These are phyloP conservation scores for Drepana falcataria DNA, from an alignment of 2,888 invertebrate genomes.

Conservation along the genomic window DNA sequence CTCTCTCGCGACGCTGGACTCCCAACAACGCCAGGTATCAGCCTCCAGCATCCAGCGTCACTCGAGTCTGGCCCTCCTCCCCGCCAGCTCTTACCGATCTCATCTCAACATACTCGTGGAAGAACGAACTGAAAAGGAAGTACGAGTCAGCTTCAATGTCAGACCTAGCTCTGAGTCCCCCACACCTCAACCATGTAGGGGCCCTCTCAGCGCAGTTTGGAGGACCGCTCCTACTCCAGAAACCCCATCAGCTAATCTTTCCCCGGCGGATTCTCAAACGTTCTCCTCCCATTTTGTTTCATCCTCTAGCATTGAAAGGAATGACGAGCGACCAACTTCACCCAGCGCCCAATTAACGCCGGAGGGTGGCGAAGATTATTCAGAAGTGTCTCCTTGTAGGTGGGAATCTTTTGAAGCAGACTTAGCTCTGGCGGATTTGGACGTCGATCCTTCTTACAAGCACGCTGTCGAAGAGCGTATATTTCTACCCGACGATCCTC, in stretches of 20 bases:
- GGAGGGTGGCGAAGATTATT: conserved; percentile 68
- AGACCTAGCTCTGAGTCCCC: conserved; percentile 55
- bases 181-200: conserved; percentile 57
- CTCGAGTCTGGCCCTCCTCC: conserved; percentile 66
- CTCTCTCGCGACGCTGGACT: conserved; percentile 80
- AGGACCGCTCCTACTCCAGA: conserved; percentile 80
- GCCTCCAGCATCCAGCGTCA: conserved; percentile 72
- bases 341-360: conserved; percentile 81
- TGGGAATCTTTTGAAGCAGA: conserved; percentile 82
- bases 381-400: conserved; percentile 71
- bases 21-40: conserved; percentile 82
- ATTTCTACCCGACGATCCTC: conserved; percentile 79
- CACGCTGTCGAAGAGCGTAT: conserved; percentile 81
- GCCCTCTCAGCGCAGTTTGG: conserved; percentile 67
- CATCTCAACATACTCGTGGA: conserved; percentile 72
- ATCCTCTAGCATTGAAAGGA: conserved; percentile 67
- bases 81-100: conserved; percentile 72
- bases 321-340: conserved; percentile 65
- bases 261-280: conserved; percentile 77
- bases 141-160: conserved; percentile 68
- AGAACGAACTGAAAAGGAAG: conserved; percentile 68
- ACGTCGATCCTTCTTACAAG: conserved; percentile 80
- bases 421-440: conserved; percentile 79
- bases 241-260: conserved; percentile 83
- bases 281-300: conserved; percentile 82